A percentile compares a stretch with the other conserved stretches of the same genome.
These are phyloP conservation scores for Cynodonichthys magdalenae DNA, from an alignment of 2,797 vertebrate species.

Conservation along the genomic window DNA sequence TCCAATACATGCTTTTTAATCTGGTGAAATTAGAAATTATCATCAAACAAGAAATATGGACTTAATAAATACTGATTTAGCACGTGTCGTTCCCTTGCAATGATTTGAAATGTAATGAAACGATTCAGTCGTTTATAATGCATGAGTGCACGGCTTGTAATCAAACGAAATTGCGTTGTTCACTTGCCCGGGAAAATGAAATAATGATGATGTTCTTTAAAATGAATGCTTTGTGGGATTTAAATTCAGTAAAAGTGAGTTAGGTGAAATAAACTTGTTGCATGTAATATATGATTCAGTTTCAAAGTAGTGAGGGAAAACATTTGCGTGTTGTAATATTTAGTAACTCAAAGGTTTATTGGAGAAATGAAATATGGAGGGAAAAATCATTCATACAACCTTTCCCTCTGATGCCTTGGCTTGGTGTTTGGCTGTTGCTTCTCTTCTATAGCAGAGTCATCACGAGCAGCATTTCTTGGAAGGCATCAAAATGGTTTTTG, in stretches of 20 bases:
- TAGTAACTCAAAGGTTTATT: constrained; percentile 5
- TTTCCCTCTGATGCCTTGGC: constrained; percentile 16
- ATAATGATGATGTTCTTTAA: constrained; percentile 77
- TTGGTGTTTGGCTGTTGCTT: constrained; percentile 28
- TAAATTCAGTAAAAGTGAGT: constrained; percentile 53
- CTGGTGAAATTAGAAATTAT: constrained; percentile 72
- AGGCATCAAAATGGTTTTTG: constrained; percentile 44
- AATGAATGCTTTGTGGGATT: constrained; percentile 73
- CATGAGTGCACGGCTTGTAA: constrained; percentile 74
- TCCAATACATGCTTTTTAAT: constrained; percentile 77
- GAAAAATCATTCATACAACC: constrained; percentile 18
- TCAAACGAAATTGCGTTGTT: constrained; percentile 78
- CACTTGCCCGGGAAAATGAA: constrained; percentile 72
- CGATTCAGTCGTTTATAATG: constrained; percentile 74
- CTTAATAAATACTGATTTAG: constrained; percentile 71
- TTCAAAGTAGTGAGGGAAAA: constrained; percentile 16
- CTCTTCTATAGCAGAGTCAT: constrained; percentile 22
- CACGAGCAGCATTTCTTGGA: constrained; percentile 35
- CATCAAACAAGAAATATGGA: constrained; percentile 73
- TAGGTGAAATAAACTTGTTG: constrained; percentile 58
- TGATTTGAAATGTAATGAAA: constrained; percentile 74
- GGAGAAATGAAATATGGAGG: constrained; percentile 29
- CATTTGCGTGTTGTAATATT: constrained; percentile 2
- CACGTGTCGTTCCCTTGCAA: constrained; percentile 60
- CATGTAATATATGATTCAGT: constrained; percentile 50